These are phyloP conservation scores for Apodemia hepburni DNA, from an alignment of 2,888 invertebrate species.

Conservation along the genomic window DNA sequence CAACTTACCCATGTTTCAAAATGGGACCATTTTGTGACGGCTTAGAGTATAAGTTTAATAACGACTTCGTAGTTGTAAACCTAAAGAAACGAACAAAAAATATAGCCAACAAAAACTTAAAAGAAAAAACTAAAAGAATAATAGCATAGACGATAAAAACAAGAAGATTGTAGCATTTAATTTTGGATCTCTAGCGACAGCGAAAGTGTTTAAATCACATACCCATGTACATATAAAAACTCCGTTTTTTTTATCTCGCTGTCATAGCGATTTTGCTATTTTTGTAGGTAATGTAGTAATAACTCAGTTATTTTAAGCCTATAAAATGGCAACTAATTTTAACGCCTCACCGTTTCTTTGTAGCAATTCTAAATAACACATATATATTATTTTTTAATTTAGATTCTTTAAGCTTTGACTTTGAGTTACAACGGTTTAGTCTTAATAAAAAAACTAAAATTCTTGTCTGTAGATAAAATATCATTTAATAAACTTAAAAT, in stretches of 20 bases:
- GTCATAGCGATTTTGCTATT: too few relatives aligned
- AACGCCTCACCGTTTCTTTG: too few relatives aligned
- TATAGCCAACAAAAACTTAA: conserved; percentile 11
- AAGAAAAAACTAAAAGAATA: conserved; percentile 23
- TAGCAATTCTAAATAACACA: too few relatives aligned
- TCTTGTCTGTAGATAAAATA: too few relatives aligned
- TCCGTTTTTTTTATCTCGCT: neutral
- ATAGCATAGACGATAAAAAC: conserved; percentile 28
- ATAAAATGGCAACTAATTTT: neutral
- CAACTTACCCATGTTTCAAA: conserved; percentile 85
- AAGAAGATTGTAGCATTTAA: neutral
- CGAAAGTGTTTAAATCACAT: neutral
- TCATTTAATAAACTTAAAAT: too few relatives aligned
- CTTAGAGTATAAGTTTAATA: conserved; percentile 85
- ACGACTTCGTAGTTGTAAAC: conserved; percentile 86
- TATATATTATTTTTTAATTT: too few relatives aligned
- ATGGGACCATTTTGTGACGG: conserved; percentile 81
- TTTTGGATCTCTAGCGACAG: neutral
- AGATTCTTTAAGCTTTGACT: too few relatives aligned
- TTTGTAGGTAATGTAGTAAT: too few relatives aligned
- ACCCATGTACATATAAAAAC: neutral
- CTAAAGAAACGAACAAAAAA: conserved; percentile 48
- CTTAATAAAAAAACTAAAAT: too few relatives aligned
- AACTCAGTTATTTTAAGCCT: neutral
- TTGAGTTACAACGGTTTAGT: too few relatives aligned